Evolutionary conservation across 2,888 invertebrate genomes (phyloP), one percentile per base, ranked within the genome.

Genomic region (Pseudococcus longispinus): DNA sequence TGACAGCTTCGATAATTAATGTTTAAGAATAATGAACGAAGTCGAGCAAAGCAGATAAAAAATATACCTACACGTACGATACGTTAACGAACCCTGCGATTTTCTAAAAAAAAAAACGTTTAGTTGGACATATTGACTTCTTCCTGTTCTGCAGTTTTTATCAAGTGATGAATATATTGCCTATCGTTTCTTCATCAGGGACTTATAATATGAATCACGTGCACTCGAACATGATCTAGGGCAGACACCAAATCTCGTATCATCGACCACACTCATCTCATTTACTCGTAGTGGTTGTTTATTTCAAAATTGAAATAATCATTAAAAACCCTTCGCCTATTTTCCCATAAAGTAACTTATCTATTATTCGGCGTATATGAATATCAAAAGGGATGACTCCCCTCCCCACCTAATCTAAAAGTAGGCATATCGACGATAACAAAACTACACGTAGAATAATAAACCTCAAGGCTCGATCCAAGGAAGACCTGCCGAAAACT

Each of bases 1-100:
- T 42, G 77, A 80, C 77, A 42, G 77, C 77, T 80, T 42, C 2
- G 42, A 42, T 80, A 80, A 42, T 80, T 80, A 80, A 80, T 80
- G 32, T 70, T 5, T 15, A 29, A 70, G 18, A 29, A 29, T 70
- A 70, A 60, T 20, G 20, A 60, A 60, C 6, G 9, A 60, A 60
- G 9, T 9, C 60, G 23, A 60, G 23, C 3, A 51, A 51, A 51
- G n/a, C n/a, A 60, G 29, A 70, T 32, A 70, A 70, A 32, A 70
- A 29, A 29, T 0, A 26, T 23, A 65, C 2, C 20, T 26, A 65
- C 5, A 65, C 26, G 26, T 6, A 65, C 13, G 26, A 65, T 11
- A 26, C 18, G 65, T 65, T 65, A 65, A 55, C n/a, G 60, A 65
- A 65, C 26, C 26, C 26, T 9, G 65, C 65, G 65, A 65, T 65